These are phyloP conservation scores for Torymus tubicola DNA, from an alignment of 2,888 invertebrate genomes.

Conservation along the genomic window DNA sequence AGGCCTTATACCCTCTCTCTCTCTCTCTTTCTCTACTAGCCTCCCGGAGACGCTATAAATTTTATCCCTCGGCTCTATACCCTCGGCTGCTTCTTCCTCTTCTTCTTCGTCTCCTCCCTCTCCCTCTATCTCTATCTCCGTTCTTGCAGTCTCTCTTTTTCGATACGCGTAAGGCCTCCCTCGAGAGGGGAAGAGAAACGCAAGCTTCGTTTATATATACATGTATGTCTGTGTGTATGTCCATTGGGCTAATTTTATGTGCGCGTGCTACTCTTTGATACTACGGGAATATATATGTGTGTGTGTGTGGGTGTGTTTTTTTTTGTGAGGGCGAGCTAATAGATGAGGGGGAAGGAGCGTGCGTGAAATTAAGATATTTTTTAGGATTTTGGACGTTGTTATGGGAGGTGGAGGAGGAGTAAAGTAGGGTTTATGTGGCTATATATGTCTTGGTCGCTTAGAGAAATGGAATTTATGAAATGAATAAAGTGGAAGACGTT, in stretches of 20 bases:
- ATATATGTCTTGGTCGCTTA: too few species aligned
- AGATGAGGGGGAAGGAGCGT: too few species aligned
- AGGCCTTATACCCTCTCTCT: neutral
- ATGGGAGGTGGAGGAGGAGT: too few species aligned
- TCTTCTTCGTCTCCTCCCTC: constrained; percentile 49
- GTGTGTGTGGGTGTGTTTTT: too few species aligned
- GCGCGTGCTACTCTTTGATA: neutral
- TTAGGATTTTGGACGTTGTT: neutral
- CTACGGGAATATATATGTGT: neutral
- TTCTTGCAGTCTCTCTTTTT: constrained; percentile 54
- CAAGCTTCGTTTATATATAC: neutral
- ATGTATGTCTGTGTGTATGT: neutral
- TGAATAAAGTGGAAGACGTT: too few species aligned
- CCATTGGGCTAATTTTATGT: constrained; percentile 39
- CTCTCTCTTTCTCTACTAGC: constrained; percentile 36
- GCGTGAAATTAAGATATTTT: constrained; percentile 3
- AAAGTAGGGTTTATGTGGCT: too few species aligned
- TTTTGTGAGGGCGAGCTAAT: too few species aligned
- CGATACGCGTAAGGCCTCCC: constrained; percentile 16
- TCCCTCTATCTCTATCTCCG: constrained; percentile 41
- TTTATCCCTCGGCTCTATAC: constrained; percentile 65
- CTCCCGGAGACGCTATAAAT: constrained; percentile 74
- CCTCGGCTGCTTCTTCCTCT: constrained; percentile 55
- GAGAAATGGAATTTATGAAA: too few species aligned
- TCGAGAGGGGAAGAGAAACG: too few species aligned